phyloP scores from a whole-genome alignment of 2,797 vertebrate species.

The Salmo trutta region DNA sequence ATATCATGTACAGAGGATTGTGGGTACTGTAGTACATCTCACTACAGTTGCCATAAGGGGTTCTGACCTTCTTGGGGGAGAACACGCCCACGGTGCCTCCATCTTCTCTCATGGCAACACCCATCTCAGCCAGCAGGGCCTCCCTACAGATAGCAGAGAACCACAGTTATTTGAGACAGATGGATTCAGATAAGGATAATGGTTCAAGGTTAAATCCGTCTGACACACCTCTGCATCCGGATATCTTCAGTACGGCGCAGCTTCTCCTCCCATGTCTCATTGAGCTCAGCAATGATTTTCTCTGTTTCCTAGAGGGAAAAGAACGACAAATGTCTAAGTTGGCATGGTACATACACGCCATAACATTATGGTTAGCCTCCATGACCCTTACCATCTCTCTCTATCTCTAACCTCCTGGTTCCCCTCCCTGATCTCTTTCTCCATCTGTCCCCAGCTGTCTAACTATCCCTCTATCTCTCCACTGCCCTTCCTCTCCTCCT shows the following conservation, averaged over 20 bases:
- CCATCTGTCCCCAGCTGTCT: too few species aligned
- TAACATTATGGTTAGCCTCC: neutral
- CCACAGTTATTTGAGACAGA: neutral
- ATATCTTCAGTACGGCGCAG: conserved; percentile 94
- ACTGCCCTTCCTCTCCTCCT: neutral
- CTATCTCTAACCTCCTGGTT: too few species aligned
- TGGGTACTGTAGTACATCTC: neutral
- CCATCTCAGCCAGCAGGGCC: conserved; percentile 97
- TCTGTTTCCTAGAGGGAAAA: conserved; percentile 86
- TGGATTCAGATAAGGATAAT: neutral
- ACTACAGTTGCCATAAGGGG: neutral
- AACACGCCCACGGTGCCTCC: conserved; percentile 97
- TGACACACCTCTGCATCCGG: conserved; percentile 83
- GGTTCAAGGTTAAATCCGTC: neutral
- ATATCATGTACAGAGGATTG: too few species aligned
- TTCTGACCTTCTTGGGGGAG: conserved; percentile 94
- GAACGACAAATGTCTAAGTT: neutral
- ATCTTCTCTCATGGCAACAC: conserved; percentile 97
- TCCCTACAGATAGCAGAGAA: conserved; percentile 74
- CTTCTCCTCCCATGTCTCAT: conserved; percentile 98
- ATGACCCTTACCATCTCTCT: neutral
- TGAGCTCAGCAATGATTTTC: conserved; percentile 98
- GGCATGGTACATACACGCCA: neutral
- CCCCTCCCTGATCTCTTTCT: too few species aligned
- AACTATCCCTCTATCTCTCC: neutral